A percentile compares a stretch with the other conserved stretches of the same genome.
These are phyloP conservation scores for Drosophila ananassae DNA, from an alignment of 1,140 invertebrate genomes.

Conservation along the genomic window DNA sequence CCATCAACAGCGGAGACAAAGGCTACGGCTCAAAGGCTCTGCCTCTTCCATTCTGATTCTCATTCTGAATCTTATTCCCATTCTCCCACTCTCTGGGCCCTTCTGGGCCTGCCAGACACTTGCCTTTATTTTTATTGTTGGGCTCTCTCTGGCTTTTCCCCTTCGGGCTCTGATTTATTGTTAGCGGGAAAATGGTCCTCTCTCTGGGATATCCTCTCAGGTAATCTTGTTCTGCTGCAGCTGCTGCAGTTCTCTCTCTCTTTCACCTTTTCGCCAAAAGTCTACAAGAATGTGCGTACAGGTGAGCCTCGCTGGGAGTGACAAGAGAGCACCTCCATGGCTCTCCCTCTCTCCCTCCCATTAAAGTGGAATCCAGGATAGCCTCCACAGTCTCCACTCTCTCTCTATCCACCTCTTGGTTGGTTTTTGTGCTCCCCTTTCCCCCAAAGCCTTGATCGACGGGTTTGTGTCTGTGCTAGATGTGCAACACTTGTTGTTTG, in stretches of 20 bases:
- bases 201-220: background rate
- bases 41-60: background rate
- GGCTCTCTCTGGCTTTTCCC: constrained; percentile 54
- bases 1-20: constrained; percentile 66
- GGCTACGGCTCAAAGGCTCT: constrained; percentile 9
- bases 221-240: constrained; percentile 24
- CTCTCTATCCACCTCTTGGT: background rate
- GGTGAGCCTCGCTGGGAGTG: background rate
- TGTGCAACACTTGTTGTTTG: constrained; percentile 38
- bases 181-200: constrained; percentile 56
- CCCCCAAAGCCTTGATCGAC: background rate
- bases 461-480: constrained; percentile 52
- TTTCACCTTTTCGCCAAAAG: constrained; percentile 73
- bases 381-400: background rate
- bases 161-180: constrained; percentile 68
- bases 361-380: constrained; percentile 34
- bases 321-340: constrained; percentile 6
- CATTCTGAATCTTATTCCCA: constrained; percentile 9
- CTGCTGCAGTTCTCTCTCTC: constrained; percentile 66
- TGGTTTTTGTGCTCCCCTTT: background rate
- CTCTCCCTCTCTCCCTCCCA: constrained; percentile 12
- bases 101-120: constrained; percentile 59
- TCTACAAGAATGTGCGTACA: constrained; percentile 59
- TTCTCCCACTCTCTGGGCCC: constrained; percentile 6
- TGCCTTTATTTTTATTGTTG: constrained; percentile 81